phyloP scores from a whole-genome alignment of 2,888 invertebrate species.

The Schrankia costaestrigalis region DNA sequence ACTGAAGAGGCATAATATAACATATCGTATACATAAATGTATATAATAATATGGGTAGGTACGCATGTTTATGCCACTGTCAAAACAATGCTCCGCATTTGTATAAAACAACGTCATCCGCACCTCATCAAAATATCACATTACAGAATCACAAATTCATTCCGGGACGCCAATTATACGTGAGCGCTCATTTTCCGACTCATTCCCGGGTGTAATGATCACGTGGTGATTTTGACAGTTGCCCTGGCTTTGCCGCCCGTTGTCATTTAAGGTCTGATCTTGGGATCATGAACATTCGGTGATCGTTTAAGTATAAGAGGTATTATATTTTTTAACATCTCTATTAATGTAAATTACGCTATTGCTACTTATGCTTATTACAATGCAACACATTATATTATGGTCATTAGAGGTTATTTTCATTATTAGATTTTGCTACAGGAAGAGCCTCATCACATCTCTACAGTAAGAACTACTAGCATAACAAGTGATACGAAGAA shows the following conservation, averaged over 20 bases:
- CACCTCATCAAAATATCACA: slow-evolving; percentile 77
- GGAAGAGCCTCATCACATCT: too few relatives aligned
- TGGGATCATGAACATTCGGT: slow-evolving; percentile 14
- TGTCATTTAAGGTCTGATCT: slow-evolving; percentile 32
- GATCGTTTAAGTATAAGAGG: background rate
- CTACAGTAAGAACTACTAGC: too few relatives aligned
- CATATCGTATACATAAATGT: background rate
- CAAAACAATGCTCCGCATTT: slow-evolving; percentile 23
- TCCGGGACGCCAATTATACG: slow-evolving; percentile 73
- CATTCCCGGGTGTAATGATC: slow-evolving; percentile 77
- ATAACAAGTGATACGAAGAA: too few relatives aligned
- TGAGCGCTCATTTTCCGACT: slow-evolving; percentile 74
- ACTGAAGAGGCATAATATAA: too few relatives aligned
- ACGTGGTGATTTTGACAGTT: slow-evolving; percentile 79
- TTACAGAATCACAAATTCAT: slow-evolving; percentile 75
- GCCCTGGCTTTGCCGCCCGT: slow-evolving; percentile 36
- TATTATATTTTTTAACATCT: background rate
- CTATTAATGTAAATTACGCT: too few relatives aligned
- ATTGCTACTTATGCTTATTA: too few relatives aligned
- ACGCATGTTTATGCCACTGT: slow-evolving; percentile 2
- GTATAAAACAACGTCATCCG: slow-evolving; percentile 48
- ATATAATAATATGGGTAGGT: background rate
- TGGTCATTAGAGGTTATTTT: too few relatives aligned
- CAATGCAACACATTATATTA: too few relatives aligned
- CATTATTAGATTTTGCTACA: too few relatives aligned